Evolutionary conservation across 30 jellyfish, hydroid and myxozoan genomes (phyloP).

Genomic region (Cassiopea xamachana): DNA sequence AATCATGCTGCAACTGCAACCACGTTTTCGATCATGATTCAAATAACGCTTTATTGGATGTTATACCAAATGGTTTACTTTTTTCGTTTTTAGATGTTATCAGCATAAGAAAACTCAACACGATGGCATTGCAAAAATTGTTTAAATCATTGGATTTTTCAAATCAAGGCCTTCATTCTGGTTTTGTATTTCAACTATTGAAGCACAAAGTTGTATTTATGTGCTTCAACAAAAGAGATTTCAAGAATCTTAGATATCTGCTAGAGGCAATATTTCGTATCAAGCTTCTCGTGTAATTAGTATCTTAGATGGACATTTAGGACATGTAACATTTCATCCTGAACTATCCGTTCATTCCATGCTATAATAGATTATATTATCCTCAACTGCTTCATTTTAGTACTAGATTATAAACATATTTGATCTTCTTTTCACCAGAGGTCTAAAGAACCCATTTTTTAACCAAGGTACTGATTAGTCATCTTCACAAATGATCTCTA

Average conservation of each 20-base stretch:
- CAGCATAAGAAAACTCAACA: slow-evolving; percentile 1
- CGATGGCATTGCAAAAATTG: background rate
- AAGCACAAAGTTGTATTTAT: background rate
- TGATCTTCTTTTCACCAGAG: too few relatives aligned
- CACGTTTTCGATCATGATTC: too few relatives aligned
- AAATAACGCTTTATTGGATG: background rate
- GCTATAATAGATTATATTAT: too few relatives aligned
- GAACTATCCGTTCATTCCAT: too few relatives aligned
- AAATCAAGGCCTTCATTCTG: background rate
- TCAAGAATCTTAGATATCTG: background rate
- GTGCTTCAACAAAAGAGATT: slow-evolving; percentile 32
- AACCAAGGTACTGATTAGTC: too few relatives aligned
- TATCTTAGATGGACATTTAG: background rate
- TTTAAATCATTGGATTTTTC: background rate
- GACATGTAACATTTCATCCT: too few relatives aligned
- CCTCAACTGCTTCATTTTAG: too few relatives aligned
- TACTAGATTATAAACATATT: too few relatives aligned
- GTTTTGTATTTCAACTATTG: background rate
- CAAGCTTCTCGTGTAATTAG: slow-evolving; percentile 14
- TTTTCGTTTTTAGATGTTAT: slow-evolving; percentile 17
- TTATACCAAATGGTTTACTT: background rate
- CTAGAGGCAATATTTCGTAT: slow-evolving; percentile 26
- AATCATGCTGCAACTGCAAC: too few relatives aligned
- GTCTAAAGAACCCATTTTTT: too few relatives aligned
- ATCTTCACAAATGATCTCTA: too few relatives aligned